Percentiles rank a stretch among this genome's conserved stretches.
Evolutionary conservation across 2,888 invertebrate species (phyloP).

Genomic region (Caenorhabditis uteleia): DNA sequence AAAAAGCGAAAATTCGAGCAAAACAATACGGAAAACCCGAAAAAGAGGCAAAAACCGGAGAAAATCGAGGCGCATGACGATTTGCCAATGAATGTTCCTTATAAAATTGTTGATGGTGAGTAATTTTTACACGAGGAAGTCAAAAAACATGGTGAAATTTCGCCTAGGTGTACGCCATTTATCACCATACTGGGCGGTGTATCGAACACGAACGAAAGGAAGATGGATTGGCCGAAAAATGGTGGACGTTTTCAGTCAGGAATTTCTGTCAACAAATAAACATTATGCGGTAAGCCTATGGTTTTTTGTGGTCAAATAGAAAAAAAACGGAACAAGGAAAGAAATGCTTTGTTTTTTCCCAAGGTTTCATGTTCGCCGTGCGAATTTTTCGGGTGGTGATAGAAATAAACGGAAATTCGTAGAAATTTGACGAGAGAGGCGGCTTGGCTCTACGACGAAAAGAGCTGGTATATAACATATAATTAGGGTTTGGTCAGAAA

Average conservation of each 20-base stretch:
- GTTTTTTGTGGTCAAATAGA: too few species aligned
- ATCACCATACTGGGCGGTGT: slow-evolving; percentile 64
- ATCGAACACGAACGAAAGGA: slow-evolving; percentile 54
- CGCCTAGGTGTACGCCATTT: slow-evolving; percentile 54
- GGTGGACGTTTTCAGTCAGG: slow-evolving; percentile 61
- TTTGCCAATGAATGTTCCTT: slow-evolving; percentile 55
- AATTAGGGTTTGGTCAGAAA: too few species aligned
- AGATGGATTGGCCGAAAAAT: slow-evolving; percentile 63
- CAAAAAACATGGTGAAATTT: slow-evolving; percentile 1
- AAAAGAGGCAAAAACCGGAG: slow-evolving; percentile 12
- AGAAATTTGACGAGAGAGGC: too few species aligned
- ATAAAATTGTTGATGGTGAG: slow-evolving; percentile 55
- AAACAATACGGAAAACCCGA: slow-evolving; percentile 20
- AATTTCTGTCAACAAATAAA: slow-evolving; percentile 59
- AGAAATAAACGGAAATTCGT: too few species aligned
- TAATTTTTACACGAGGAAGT: background rate
- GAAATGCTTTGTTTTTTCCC: too few species aligned
- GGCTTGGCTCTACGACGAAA: too few species aligned
- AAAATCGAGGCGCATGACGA: slow-evolving; percentile 43
- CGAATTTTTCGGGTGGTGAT: too few species aligned
- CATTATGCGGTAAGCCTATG: slow-evolving; percentile 58
- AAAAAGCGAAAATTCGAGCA: slow-evolving; percentile 9
- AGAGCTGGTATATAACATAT: too few species aligned
- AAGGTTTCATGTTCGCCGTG: too few species aligned
- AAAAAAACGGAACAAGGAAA: too few species aligned